A percentile compares a stretch with the other conserved stretches of the same genome.
phyloP scores from a whole-genome alignment of 1,140 invertebrate species.

The Drosophila mayri region DNA sequence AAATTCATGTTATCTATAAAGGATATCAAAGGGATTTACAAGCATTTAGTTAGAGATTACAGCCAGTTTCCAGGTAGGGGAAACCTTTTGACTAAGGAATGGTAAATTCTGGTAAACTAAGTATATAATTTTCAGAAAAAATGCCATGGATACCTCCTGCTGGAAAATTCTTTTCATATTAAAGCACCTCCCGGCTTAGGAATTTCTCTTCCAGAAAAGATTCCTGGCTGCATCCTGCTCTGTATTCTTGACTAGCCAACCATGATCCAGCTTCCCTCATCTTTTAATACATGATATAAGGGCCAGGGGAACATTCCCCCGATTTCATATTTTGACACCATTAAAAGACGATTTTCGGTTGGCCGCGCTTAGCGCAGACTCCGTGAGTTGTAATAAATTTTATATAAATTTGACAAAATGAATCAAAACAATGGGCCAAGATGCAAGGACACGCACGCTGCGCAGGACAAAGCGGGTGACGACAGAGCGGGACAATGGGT shows the following conservation, averaged over 20 bases:
- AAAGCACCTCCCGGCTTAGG: not conserved
- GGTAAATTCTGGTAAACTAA: not conserved
- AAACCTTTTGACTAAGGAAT: not conserved
- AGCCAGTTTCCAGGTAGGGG: not conserved
- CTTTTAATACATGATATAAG: conserved; percentile 2
- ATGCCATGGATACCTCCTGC: not conserved
- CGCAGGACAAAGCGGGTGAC: conserved; percentile 28
- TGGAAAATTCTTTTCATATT: conserved; percentile 11
- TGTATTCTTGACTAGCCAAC: conserved; percentile 33
- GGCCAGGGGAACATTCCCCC: conserved; percentile 8
- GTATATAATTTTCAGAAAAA: not conserved
- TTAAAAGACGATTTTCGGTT: conserved; percentile 66
- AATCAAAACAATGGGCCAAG: conserved; percentile 67
- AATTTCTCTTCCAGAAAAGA: conserved; percentile 7
- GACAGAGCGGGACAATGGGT: conserved; percentile 57
- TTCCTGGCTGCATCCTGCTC: conserved; percentile 8
- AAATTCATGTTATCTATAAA: conserved; percentile 17
- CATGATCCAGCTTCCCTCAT: conserved; percentile 11
- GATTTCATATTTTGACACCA: conserved; percentile 68
- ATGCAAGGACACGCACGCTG: conserved; percentile 72
- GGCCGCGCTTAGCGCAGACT: conserved; percentile 16
- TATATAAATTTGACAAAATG: conserved; percentile 81
- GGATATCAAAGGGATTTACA: not conserved
- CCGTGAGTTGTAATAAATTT: conserved; percentile 73
- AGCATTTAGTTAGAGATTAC: not conserved